These are phyloP conservation scores for Drosophila lacicola DNA, from an alignment of 2,888 invertebrate genomes.

Conservation along the genomic window DNA sequence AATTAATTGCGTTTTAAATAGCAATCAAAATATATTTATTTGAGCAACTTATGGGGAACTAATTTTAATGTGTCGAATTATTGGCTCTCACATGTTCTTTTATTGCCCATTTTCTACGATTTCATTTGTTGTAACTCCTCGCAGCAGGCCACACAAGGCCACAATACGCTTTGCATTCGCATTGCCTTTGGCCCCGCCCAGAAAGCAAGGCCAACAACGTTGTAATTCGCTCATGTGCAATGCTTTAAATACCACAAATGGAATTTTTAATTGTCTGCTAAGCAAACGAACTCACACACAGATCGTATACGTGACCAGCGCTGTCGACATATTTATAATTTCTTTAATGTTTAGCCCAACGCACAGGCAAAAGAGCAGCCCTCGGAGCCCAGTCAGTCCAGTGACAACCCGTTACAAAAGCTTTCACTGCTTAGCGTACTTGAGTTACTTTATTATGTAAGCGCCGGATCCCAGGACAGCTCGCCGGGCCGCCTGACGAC, in stretches of 20 bases:
- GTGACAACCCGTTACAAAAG: slow-evolving; percentile 57
- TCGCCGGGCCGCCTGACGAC: neutral
- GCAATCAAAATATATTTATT: neutral
- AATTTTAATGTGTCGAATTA: neutral
- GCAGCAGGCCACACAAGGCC: slow-evolving; percentile 14
- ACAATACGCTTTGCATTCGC: neutral
- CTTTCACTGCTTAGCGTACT: slow-evolving; percentile 63
- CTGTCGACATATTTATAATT: slow-evolving; percentile 59
- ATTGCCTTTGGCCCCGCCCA: neutral
- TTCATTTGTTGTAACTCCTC: slow-evolving; percentile 19
- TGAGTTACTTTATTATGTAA: slow-evolving; percentile 66
- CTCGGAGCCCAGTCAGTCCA: slow-evolving; percentile 17
- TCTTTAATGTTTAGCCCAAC: slow-evolving; percentile 46
- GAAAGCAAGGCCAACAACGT: slow-evolving; percentile 15
- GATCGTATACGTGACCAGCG: slow-evolving; percentile 34
- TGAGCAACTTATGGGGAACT: neutral
- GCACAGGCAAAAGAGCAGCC: slow-evolving; percentile 12
- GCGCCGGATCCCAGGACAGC: slow-evolving; percentile 46
- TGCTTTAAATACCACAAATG: slow-evolving; percentile 61
- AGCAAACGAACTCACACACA: slow-evolving; percentile 39
- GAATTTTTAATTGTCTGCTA: slow-evolving; percentile 64
- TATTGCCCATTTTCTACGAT: slow-evolving; percentile 17
- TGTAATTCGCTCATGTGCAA: slow-evolving; percentile 51
- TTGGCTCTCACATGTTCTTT: neutral
- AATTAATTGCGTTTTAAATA: neutral